These are phyloP conservation scores for Pseudomyrmex gracilis DNA, from an alignment of 1,140 invertebrate species.

Conservation along the genomic window DNA sequence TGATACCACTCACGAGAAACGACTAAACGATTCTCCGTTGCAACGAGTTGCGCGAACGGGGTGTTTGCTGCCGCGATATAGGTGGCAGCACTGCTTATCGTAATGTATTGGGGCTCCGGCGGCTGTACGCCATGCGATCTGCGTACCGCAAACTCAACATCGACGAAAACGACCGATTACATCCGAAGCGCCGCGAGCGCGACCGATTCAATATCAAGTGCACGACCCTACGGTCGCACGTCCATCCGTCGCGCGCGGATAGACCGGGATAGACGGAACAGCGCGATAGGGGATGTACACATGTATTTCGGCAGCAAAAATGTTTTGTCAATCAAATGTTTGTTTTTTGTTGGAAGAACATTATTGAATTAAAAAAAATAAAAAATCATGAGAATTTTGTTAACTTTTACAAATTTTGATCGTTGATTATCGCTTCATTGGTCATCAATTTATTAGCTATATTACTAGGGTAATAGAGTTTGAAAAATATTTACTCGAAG, in stretches of 20 bases:
- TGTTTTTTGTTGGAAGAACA: too few species aligned
- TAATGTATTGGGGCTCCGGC: slow-evolving; percentile 71
- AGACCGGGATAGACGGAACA: slow-evolving; percentile 45
- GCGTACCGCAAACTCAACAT: slow-evolving; percentile 60
- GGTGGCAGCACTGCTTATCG: slow-evolving; percentile 71
- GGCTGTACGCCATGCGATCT: slow-evolving; percentile 64
- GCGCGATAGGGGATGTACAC: background rate
- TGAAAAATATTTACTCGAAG: too few species aligned
- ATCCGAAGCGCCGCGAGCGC: slow-evolving; percentile 50
- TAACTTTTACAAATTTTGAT: too few species aligned
- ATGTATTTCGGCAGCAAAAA: background rate
- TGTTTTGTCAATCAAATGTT: background rate
- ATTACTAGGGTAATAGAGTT: too few species aligned
- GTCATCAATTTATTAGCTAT: too few species aligned
- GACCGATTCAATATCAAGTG: slow-evolving; percentile 81
- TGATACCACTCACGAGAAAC: slow-evolving; percentile 80
- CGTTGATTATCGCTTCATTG: too few species aligned
- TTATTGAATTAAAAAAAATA: too few species aligned
- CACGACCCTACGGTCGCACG: slow-evolving; percentile 69
- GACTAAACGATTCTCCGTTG: slow-evolving; percentile 79
- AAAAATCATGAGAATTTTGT: background rate
- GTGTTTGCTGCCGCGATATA: slow-evolving; percentile 63
- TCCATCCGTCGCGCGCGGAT: slow-evolving; percentile 30
- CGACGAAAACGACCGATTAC: slow-evolving; percentile 54
- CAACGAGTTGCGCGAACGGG: slow-evolving; percentile 77